phyloP scores from a whole-genome alignment of 53 echinoderm and acorn worm species.

The Zoroaster sp. region DNA sequence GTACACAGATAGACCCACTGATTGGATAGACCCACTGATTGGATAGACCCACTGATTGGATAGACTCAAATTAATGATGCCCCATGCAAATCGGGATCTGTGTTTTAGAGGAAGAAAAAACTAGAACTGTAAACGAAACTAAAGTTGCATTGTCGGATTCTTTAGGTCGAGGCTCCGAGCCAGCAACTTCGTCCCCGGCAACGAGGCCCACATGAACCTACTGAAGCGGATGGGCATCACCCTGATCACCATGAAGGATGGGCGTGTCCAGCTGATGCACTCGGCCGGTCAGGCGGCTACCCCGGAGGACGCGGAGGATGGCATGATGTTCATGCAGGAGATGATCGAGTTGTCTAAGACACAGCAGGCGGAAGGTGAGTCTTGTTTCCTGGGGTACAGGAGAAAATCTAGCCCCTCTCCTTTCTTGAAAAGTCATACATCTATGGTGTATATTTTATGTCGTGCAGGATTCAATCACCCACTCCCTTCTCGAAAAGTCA shows the following conservation, averaged over 20 bases:
- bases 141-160: not conserved
- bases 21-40: too few relatives aligned
- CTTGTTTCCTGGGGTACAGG: not conserved
- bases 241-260: constrained; percentile 94
- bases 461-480: too few relatives aligned
- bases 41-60: too few relatives aligned
- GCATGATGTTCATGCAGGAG: constrained; percentile 96
- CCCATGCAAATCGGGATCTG: too few relatives aligned
- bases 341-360: constrained; percentile 94
- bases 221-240: constrained; percentile 89
- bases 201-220: constrained; percentile 81
- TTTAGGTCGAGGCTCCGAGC: constrained; percentile 70
- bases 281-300: constrained; percentile 91
- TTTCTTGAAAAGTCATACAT: too few relatives aligned
- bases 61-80: too few relatives aligned
- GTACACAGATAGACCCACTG: too few relatives aligned
- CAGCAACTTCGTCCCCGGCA: constrained; percentile 88
- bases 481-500: too few relatives aligned
- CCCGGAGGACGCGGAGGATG: constrained; percentile 81
- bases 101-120: too few relatives aligned
- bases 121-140: too few relatives aligned
- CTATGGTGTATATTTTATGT: too few relatives aligned
- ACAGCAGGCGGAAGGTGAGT: constrained; percentile 88
- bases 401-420: too few relatives aligned
- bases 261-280: constrained; percentile 96